A percentile compares a stretch with the other conserved stretches of the same genome.
Conservation (phyloP, 2,113 vertebrate species). For the Clarias batrachus region DNA sequence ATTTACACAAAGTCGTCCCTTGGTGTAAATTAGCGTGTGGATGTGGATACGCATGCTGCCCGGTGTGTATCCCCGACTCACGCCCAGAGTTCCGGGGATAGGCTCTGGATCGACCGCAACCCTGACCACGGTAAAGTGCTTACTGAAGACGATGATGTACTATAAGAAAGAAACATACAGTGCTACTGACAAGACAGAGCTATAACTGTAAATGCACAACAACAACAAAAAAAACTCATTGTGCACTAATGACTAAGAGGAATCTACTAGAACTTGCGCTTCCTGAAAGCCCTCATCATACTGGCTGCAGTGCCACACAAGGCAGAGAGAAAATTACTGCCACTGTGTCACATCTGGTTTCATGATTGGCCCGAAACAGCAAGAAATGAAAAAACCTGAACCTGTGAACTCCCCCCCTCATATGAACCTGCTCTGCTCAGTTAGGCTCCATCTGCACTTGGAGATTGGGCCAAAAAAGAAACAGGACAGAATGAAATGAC, state of each 20-base stretch:
- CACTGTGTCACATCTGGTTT: slow-evolving; percentile 50
- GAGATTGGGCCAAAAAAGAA: slow-evolving; percentile 46
- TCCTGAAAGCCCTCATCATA: slow-evolving; percentile 18
- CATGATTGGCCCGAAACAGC: slow-evolving; percentile 45
- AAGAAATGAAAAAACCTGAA: slow-evolving; percentile 51
- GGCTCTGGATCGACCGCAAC: not conserved
- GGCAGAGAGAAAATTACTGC: slow-evolving; percentile 39
- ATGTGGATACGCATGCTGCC: not conserved
- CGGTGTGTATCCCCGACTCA: not conserved
- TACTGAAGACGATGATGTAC: not conserved
- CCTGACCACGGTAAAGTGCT: not conserved
- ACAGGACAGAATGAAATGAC: slow-evolving; percentile 37
- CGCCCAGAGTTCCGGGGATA: too few relatives aligned
- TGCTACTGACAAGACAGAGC: not conserved
- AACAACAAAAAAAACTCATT: not conserved
- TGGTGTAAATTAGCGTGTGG: not conserved
- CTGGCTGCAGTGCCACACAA: slow-evolving; percentile 7
- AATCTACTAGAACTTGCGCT: not conserved
- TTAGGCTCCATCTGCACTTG: slow-evolving; percentile 48
- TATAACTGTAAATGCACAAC: not conserved
- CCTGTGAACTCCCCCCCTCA: slow-evolving; percentile 51
- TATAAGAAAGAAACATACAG: not conserved
- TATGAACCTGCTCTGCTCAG: slow-evolving; percentile 50
- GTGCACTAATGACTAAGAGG: slow-evolving; percentile 3
- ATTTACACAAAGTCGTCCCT: not conserved